Percentiles rank a stretch among this genome's conserved stretches.
Evolutionary conservation across 1,140 invertebrate species (phyloP).

Genomic region (Nasonia longicornis): DNA sequence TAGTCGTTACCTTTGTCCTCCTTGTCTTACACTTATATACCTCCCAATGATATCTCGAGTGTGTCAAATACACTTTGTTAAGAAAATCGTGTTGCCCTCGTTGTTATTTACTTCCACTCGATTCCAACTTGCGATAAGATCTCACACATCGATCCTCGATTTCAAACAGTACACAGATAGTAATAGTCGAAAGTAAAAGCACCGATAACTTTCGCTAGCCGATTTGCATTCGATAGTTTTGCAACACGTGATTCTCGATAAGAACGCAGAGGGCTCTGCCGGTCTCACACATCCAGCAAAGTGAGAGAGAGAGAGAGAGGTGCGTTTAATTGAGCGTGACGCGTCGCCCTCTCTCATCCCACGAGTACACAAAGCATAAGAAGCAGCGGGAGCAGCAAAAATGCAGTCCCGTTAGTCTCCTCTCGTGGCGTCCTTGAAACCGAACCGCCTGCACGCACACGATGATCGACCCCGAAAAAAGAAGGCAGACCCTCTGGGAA

Average conservation of each 20-base stretch:
- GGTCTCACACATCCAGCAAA: neutral
- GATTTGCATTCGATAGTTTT: neutral
- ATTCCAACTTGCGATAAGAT: neutral
- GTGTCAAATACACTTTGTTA: constrained; percentile 55
- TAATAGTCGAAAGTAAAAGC: neutral
- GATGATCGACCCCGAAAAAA: constrained; percentile 12
- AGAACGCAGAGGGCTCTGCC: no score
- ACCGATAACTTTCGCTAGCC: neutral
- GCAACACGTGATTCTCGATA: neutral
- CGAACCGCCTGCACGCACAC: neutral
- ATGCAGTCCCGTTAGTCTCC: constrained; percentile 16
- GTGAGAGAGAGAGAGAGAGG: neutral
- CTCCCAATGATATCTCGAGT: constrained; percentile 45
- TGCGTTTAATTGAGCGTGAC: neutral
- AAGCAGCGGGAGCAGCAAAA: neutral
- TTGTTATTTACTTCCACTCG: neutral
- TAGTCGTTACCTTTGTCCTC: constrained; percentile 54
- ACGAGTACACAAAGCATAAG: neutral
- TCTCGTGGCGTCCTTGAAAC: neutral
- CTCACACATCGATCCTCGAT: neutral
- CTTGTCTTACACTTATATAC: constrained; percentile 49
- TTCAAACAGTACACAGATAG: neutral
- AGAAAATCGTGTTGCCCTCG: constrained; percentile 23
- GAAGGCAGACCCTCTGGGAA: neutral
- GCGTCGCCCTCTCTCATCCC: no score